These are phyloP conservation scores for Callocephalon fimbriatum DNA, from an alignment of 2,113 vertebrate species.

Conservation along the genomic window DNA sequence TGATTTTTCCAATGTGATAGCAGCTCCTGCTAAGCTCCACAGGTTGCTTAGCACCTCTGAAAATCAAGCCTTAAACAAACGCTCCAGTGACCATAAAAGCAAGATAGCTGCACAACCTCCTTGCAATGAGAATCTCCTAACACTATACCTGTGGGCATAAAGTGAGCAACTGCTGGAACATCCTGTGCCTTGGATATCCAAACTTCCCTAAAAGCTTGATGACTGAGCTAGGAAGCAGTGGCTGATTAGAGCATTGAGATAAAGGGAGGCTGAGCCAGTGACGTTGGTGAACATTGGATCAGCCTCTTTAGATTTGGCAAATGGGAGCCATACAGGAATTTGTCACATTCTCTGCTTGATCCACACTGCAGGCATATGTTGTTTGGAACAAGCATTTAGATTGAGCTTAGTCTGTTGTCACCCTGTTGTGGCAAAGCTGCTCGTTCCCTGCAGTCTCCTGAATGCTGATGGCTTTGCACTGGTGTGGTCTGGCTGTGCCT, in stretches of 20 bases:
- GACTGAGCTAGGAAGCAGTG: not conserved
- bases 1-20: not conserved
- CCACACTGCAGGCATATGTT: accelerated
- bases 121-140: not conserved
- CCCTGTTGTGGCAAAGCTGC: not conserved
- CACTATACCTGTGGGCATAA: not conserved
- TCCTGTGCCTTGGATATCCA: not conserved
- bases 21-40: not conserved
- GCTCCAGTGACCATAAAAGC: not conserved
- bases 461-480: not conserved
- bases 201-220: too few species aligned
- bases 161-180: not conserved
- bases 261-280: not conserved
- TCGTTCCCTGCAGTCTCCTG: not conserved
- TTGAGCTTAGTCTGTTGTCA: not conserved
- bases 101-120: not conserved
- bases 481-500: not conserved
- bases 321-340: not conserved
- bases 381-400: not conserved
- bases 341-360: accelerated
- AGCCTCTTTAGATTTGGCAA: not conserved
- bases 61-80: not conserved
- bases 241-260: not conserved
- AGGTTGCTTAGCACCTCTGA: not conserved
- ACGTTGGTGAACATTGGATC: accelerated